phyloP scores from a whole-genome alignment of 2,113 vertebrate genomes.

The Aptenodytes forsteri region DNA sequence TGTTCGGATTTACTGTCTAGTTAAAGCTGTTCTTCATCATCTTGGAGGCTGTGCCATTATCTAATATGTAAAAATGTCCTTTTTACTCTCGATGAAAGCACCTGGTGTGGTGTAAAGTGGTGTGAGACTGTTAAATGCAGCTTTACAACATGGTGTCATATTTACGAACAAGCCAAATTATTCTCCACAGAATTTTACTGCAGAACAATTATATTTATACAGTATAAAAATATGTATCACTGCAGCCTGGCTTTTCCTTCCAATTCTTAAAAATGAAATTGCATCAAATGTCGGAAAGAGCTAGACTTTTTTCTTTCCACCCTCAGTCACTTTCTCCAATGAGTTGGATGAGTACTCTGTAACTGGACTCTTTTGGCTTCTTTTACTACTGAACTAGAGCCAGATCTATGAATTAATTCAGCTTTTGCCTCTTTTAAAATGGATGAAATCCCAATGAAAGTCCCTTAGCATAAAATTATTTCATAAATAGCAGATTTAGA shows the following conservation, averaged over 20 bases:
- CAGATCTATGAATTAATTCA: slow-evolving; percentile 58
- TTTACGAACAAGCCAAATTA: background rate
- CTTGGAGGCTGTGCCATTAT: background rate
- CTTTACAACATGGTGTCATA: background rate
- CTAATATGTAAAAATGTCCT: background rate
- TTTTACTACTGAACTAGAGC: slow-evolving; percentile 13
- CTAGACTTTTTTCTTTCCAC: background rate
- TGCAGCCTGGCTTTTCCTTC: background rate
- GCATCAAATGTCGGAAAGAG: background rate
- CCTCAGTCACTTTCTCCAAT: slow-evolving; percentile 31
- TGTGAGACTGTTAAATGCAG: background rate
- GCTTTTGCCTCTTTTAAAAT: slow-evolving; percentile 22
- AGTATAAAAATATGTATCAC: background rate
- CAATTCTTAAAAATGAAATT: background rate
- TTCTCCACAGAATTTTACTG: background rate
- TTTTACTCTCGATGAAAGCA: background rate
- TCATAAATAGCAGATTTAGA: slow-evolving; percentile 43
- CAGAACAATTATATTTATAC: background rate
- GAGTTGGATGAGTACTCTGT: slow-evolving; percentile 6
- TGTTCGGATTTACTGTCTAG: background rate
- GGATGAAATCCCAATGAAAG: background rate
- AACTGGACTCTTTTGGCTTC: slow-evolving; percentile 32
- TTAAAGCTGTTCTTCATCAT: background rate
- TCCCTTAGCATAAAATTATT: slow-evolving; percentile 22
- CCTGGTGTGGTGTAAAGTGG: background rate